Percentiles rank a stretch among this genome's conserved stretches.
phyloP scores from a whole-genome alignment of 64 coral and sea anemone species.

The Porites australiensis region DNA sequence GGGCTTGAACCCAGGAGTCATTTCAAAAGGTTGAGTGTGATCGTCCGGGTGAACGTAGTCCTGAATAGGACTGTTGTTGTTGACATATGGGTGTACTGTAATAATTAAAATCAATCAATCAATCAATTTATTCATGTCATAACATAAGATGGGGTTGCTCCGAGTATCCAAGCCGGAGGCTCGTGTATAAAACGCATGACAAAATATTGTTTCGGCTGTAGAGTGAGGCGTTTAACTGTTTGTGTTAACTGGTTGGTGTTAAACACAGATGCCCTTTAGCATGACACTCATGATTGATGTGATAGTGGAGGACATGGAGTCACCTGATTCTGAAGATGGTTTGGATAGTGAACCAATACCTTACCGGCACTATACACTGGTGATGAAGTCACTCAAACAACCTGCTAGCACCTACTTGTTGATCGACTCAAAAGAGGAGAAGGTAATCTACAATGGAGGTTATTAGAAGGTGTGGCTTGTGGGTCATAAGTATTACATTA shows the following conservation, averaged over 20 bases:
- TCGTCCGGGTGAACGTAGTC: too few species aligned
- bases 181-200: too few species aligned
- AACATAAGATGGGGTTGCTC: too few species aligned
- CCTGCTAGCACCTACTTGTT: conserved; percentile 76
- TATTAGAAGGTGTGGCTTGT: too few species aligned
- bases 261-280: conserved; percentile 86
- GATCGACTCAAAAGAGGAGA: conserved; percentile 85
- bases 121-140: background rate
- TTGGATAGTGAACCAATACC: background rate
- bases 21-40: too few species aligned
- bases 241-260: background rate
- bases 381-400: conserved; percentile 80
- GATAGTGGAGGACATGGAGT: conserved; percentile 85
- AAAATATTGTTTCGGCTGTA: too few species aligned
- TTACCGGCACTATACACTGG: conserved; percentile 81
- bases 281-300: conserved; percentile 81
- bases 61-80: too few species aligned
- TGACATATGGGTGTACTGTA: too few species aligned
- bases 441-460: conserved; percentile 5
- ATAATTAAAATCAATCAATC: background rate
- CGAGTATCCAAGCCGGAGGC: too few species aligned
- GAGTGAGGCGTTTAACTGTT: too few species aligned
- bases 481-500: too few species aligned
- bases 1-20: too few species aligned
- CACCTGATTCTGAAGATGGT: conserved; percentile 73